Evolutionary conservation across 2,888 invertebrate species (phyloP).

Genomic region (Petrolisthes manimaculis): DNA sequence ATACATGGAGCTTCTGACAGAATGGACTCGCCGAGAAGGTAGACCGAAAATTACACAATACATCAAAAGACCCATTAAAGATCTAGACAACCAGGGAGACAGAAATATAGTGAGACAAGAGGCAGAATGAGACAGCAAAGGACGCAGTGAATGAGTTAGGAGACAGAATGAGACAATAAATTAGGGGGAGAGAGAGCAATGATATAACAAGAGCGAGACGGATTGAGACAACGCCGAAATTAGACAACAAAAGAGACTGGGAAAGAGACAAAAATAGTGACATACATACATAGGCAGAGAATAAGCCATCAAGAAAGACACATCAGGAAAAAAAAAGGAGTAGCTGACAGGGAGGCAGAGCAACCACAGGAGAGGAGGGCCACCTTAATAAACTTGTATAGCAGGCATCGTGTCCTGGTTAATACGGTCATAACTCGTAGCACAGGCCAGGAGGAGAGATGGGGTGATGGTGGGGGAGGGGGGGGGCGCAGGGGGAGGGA

Average conservation of each 20-base stretch:
- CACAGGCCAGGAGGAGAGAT: background rate
- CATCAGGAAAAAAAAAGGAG: background rate
- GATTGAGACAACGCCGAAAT: background rate
- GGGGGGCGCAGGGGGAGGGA: background rate
- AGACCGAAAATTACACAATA: background rate
- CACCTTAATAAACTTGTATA: slow-evolving; percentile 47
- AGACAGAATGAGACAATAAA: background rate
- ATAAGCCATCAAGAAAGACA: background rate
- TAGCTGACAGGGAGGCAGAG: background rate
- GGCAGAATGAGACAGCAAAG: background rate
- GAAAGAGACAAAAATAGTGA: background rate
- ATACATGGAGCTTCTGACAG: too few relatives aligned
- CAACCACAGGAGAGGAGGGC: slow-evolving; percentile 17
- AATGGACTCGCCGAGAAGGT: background rate
- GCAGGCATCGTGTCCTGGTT: slow-evolving; percentile 45
- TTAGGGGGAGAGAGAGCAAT: background rate
- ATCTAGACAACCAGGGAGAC: background rate
- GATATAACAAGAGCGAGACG: background rate
- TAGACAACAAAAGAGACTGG: background rate
- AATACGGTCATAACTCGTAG: slow-evolving; percentile 39
- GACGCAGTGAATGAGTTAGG: too few relatives aligned
- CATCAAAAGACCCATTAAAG: background rate
- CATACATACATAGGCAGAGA: background rate
- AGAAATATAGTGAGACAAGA: background rate
- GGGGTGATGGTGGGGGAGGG: background rate